Evolutionary conservation across 2,888 invertebrate species (phyloP).

Genomic region (Tetropium fuscum): DNA sequence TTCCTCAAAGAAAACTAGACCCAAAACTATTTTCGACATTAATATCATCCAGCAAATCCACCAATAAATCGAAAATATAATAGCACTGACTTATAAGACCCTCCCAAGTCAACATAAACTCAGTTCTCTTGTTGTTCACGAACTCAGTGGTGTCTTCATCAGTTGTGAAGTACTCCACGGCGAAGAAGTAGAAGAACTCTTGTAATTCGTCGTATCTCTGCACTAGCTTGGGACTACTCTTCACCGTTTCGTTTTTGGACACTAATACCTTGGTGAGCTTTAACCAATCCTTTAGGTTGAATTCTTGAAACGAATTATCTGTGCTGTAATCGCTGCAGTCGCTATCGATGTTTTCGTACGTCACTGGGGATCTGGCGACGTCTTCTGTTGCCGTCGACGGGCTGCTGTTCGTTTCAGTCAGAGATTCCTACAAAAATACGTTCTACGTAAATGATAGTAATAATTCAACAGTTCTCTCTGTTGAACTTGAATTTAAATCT

Average conservation of each 20-base stretch:
- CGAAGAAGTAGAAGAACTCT: slow-evolving; percentile 25
- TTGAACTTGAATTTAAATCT: too few relatives aligned
- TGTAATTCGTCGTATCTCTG: slow-evolving; percentile 24
- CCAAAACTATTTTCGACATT: slow-evolving; percentile 18
- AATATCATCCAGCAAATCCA: slow-evolving; percentile 15
- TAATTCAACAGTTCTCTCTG: background rate
- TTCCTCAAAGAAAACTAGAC: too few relatives aligned
- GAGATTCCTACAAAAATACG: slow-evolving; percentile 7
- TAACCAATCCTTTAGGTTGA: slow-evolving; percentile 19
- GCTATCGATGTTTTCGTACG: background rate
- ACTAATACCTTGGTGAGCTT: slow-evolving; percentile 12
- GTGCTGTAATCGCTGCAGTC: background rate
- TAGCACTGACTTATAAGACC: slow-evolving; percentile 7
- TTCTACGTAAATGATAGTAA: background rate
- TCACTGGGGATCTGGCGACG: background rate
- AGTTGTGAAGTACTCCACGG: slow-evolving; percentile 16
- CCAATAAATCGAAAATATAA: slow-evolving; percentile 10
- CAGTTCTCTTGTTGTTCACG: slow-evolving; percentile 9
- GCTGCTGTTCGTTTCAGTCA: slow-evolving; percentile 3
- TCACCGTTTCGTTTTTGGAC: slow-evolving; percentile 5
- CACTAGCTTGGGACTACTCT: slow-evolving; percentile 11
- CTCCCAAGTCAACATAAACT: slow-evolving; percentile 21
- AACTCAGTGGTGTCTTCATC: slow-evolving; percentile 6
- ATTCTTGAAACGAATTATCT: slow-evolving; percentile 5
- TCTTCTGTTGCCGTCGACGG: background rate